phyloP scores from a whole-genome alignment of 2,797 vertebrate species.

The Pachyuromys duprasi region DNA sequence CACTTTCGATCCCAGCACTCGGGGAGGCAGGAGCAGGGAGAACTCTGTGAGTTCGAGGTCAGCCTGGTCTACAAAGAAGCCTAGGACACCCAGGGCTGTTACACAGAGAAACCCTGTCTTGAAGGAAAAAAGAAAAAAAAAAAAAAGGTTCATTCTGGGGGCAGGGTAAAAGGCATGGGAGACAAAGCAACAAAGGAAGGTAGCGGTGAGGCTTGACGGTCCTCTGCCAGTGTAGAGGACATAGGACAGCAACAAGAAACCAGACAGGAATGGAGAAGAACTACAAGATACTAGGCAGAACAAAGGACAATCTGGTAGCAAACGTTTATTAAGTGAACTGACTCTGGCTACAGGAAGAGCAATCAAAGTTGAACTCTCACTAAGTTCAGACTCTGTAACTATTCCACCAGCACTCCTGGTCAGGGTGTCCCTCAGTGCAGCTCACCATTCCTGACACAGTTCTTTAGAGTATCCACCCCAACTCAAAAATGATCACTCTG shows the following conservation, averaged over 20 bases:
- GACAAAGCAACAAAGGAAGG: neutral
- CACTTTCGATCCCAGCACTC: too few relatives aligned
- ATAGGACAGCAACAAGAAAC: constrained; percentile 59
- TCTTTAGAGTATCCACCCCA: constrained; percentile 39
- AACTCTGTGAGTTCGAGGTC: too few relatives aligned
- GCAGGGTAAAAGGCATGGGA: neutral
- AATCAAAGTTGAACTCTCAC: constrained; percentile 38
- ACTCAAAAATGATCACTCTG: constrained; percentile 17
- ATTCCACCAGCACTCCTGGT: neutral
- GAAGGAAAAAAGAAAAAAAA: too few relatives aligned
- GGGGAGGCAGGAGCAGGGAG: too few relatives aligned
- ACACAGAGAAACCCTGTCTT: too few relatives aligned
- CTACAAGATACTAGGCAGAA: constrained; percentile 16
- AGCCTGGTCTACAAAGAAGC: too few relatives aligned
- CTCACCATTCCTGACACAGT: neutral
- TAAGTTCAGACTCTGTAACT: neutral
- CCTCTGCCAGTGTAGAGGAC: neutral
- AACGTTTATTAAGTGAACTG: constrained; percentile 23
- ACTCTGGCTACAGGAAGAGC: constrained; percentile 22
- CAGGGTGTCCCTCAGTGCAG: neutral
- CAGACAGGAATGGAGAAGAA: constrained; percentile 18
- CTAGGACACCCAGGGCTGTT: too few relatives aligned
- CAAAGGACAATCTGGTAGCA: neutral
- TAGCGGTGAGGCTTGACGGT: neutral
- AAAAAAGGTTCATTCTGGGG: neutral